Conservation (phyloP, 2,113 vertebrate species). For the Excalfactoria chinensis region DNA sequence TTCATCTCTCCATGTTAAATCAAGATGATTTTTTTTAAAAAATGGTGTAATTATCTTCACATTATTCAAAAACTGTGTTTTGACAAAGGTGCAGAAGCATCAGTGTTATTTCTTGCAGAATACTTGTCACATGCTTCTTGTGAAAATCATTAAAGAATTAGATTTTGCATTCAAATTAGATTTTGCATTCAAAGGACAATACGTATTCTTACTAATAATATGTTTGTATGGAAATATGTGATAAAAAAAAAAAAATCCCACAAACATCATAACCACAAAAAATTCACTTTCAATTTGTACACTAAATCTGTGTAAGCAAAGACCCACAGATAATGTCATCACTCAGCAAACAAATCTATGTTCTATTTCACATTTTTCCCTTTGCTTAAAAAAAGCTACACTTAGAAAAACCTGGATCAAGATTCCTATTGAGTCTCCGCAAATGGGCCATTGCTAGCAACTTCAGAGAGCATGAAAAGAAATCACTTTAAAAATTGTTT, state of each 20-base stretch:
- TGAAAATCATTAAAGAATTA: neutral
- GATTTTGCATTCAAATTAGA: neutral
- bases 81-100: neutral
- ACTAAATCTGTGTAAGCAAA: neutral
- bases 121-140: neutral
- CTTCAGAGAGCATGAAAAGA: neutral
- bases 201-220: neutral
- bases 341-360: rapidly evolving
- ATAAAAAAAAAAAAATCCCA: neutral
- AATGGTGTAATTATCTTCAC: neutral
- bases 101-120: neutral
- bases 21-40: neutral
- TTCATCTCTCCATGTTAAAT: neutral
- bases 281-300: neutral
- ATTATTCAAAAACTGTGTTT: neutral
- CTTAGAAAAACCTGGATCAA: neutral
- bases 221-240: neutral
- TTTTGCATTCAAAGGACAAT: neutral
- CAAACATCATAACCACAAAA: rapidly evolving
- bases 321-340: neutral
- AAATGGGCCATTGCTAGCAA: neutral
- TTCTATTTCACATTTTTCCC: neutral
- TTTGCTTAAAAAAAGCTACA: neutral
- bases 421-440: neutral
- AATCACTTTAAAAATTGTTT: neutral